Evolutionary conservation across 2,113 vertebrate species (phyloP).

Genomic region (Elachura formosa): DNA sequence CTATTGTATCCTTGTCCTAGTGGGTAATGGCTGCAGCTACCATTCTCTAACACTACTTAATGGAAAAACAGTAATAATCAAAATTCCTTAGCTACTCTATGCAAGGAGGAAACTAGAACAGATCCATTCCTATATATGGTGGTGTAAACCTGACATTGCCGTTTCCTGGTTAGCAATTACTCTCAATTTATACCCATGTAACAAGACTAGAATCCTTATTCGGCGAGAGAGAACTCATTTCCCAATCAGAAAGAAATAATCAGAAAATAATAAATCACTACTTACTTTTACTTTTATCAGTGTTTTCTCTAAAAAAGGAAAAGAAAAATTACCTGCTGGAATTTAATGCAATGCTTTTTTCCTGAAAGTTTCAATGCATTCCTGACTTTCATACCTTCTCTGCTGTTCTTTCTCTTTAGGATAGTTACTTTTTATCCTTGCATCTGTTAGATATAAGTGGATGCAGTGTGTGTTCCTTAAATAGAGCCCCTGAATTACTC

Average conservation of each 20-base stretch:
- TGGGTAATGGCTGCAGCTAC: background rate
- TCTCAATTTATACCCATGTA: rapidly evolving
- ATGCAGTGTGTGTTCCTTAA: constrained; percentile 7
- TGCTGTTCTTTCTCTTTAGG: background rate
- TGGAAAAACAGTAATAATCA: background rate
- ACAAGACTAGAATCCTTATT: background rate
- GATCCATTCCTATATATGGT: background rate
- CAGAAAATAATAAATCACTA: background rate
- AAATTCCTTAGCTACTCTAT: background rate
- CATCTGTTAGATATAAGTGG: background rate
- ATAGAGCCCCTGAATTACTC: background rate
- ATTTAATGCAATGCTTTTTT: background rate
- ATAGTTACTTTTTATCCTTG: background rate
- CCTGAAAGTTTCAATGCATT: background rate
- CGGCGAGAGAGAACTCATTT: background rate
- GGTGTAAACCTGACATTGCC: background rate
- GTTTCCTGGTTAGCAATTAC: background rate
- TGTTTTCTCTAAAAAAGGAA: background rate
- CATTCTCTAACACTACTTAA: background rate
- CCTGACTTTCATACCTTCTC: background rate
- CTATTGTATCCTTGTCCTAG: background rate
- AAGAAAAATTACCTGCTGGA: background rate
- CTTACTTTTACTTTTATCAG: background rate
- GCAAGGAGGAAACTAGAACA: background rate
- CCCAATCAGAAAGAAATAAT: background rate